Evolutionary conservation across 2,113 vertebrate genomes (phyloP).

Genomic region (Phrynocephalus versicolor): DNA sequence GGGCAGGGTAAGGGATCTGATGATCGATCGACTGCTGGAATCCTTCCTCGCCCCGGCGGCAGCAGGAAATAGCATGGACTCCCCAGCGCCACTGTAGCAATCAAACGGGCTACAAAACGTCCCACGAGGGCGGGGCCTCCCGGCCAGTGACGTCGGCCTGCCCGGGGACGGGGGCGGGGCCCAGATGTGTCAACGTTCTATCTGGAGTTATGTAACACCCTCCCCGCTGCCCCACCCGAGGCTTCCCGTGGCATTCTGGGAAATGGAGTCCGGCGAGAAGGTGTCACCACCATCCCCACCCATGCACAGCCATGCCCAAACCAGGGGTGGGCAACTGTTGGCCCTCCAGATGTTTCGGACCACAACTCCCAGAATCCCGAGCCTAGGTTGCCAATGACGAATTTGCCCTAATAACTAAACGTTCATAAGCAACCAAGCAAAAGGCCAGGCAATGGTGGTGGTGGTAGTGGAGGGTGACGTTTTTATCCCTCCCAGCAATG

Average conservation of each 20-base stretch:
- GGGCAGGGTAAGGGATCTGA: background rate
- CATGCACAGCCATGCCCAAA: too few relatives aligned
- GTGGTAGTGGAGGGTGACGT: too few relatives aligned
- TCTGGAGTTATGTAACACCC: slow-evolving; percentile 12
- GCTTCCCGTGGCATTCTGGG: slow-evolving; percentile 7
- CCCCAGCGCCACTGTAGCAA: background rate
- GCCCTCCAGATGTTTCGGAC: too few relatives aligned
- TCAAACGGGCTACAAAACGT: slow-evolving; percentile 28
- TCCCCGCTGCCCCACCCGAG: too few relatives aligned
- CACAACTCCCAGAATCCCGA: too few relatives aligned
- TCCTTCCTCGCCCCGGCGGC: slow-evolving; percentile 8
- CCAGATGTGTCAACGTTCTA: slow-evolving; percentile 1
- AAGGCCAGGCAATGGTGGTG: too few relatives aligned
- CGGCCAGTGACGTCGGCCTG: background rate
- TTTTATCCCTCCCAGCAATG: too few relatives aligned
- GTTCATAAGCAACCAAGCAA: too few relatives aligned
- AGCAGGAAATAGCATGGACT: slow-evolving; percentile 46
- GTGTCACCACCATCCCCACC: too few relatives aligned
- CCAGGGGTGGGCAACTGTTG: too few relatives aligned
- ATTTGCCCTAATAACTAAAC: too few relatives aligned
- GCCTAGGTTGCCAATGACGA: too few relatives aligned
- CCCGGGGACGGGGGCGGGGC: background rate
- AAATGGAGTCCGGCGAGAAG: background rate
- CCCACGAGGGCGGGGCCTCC: slow-evolving; percentile 17
- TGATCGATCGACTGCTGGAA: background rate